These are phyloP conservation scores for Pedionomus torquatus DNA, from an alignment of 2,113 vertebrate genomes.

Conservation along the genomic window DNA sequence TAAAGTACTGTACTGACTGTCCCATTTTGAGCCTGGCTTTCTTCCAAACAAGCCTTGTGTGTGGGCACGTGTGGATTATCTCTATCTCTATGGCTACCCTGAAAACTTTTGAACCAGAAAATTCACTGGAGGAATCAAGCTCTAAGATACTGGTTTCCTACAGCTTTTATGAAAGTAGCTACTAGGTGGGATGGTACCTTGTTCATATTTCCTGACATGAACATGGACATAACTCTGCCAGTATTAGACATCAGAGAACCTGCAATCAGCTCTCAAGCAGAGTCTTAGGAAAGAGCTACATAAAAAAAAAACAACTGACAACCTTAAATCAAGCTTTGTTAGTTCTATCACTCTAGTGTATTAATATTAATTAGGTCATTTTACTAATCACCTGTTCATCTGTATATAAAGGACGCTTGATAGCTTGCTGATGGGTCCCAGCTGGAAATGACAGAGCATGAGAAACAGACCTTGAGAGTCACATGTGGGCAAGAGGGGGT, in stretches of 20 bases:
- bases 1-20: slow-evolving; percentile 7
- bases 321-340: not conserved
- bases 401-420: slow-evolving; percentile 14
- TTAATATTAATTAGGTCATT: slow-evolving; percentile 62
- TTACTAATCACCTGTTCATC: slow-evolving; percentile 44
- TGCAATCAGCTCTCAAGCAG: not conserved
- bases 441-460: slow-evolving; percentile 1
- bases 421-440: slow-evolving; percentile 40
- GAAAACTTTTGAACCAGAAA: slow-evolving; percentile 59
- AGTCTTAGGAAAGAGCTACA: not conserved
- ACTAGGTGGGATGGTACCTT: not conserved
- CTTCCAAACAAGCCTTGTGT: slow-evolving; percentile 31
- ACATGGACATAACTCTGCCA: not conserved
- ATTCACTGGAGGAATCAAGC: not conserved
- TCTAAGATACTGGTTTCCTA: slow-evolving; percentile 2
- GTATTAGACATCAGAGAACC: not conserved
- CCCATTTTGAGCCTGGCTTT: slow-evolving; percentile 51
- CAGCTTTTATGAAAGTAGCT: slow-evolving; percentile 4
- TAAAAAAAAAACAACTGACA: not conserved
- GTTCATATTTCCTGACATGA: not conserved
- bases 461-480: slow-evolving; percentile 35
- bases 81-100: slow-evolving; percentile 64
- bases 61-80: slow-evolving; percentile 69
- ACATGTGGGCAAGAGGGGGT: not conserved
- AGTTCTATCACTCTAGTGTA: not conserved